A percentile compares a stretch with the other conserved stretches of the same genome.
These are phyloP conservation scores for Bos javanicus DNA, from an alignment of 2,113 vertebrate genomes.

Conservation along the genomic window DNA sequence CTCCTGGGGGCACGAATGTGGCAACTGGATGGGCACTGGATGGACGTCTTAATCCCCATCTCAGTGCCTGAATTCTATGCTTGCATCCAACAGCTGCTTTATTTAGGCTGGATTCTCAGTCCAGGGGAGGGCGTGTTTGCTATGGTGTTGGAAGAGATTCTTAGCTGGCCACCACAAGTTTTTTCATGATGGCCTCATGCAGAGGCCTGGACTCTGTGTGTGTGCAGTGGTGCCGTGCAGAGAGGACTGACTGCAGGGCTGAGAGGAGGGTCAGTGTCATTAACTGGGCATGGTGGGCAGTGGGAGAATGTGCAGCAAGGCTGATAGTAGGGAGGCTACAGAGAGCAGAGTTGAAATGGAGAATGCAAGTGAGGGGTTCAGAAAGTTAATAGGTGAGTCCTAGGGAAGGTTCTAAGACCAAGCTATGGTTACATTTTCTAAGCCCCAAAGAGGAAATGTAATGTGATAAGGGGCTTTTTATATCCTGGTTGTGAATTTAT, in stretches of 20 bases:
- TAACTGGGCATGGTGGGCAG: not conserved
- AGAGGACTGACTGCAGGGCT: not conserved
- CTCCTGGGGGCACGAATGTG: not conserved
- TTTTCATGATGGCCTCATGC: not conserved
- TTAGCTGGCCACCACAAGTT: not conserved
- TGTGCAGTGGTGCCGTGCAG: not conserved
- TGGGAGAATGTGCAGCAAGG: not conserved
- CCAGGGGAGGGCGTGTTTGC: not conserved
- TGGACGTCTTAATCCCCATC: not conserved
- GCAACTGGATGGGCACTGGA: not conserved
- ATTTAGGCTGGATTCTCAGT: not conserved
- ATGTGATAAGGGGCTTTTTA: not conserved
- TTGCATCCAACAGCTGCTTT: constrained; percentile 2
- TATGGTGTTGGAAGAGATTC: not conserved
- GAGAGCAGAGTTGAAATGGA: not conserved
- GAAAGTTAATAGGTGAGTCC: not conserved
- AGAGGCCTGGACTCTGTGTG: not conserved
- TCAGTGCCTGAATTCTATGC: not conserved
- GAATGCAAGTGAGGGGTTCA: not conserved
- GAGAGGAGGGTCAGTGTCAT: not conserved
- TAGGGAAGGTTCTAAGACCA: not conserved
- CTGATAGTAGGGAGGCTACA: not conserved
- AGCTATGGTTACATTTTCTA: not conserved
- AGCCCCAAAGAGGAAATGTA: not conserved
- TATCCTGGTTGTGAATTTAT: not conserved